These are phyloP conservation scores for Synergus laeviventris DNA, from an alignment of 2,888 invertebrate genomes.

Conservation along the genomic window DNA sequence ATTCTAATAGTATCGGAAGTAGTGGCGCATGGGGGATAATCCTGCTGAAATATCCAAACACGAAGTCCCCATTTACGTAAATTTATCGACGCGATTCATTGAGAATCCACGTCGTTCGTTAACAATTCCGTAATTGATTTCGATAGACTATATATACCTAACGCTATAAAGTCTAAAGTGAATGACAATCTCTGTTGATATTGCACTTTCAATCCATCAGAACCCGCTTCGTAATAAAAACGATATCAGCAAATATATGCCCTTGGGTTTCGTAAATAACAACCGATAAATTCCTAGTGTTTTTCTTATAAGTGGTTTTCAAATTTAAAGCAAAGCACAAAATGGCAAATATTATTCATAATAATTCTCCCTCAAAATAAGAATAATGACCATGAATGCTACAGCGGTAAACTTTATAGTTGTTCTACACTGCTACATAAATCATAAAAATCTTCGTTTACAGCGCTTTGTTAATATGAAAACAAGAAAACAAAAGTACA, in stretches of 20 bases:
- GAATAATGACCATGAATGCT: not conserved
- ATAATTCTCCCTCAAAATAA: not conserved
- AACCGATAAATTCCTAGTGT: not conserved
- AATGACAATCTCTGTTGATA: slow-evolving; percentile 28
- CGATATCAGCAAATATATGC: not conserved
- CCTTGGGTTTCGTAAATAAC: too few relatives aligned
- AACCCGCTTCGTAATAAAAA: not conserved
- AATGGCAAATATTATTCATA: not conserved
- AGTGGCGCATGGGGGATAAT: slow-evolving; percentile 19
- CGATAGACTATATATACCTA: slow-evolving; percentile 24
- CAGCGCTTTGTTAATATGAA: slow-evolving; percentile 25
- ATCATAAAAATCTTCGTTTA: not conserved
- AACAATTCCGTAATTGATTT: slow-evolving; percentile 35
- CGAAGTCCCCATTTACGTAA: slow-evolving; percentile 27
- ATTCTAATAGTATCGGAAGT: slow-evolving; percentile 30
- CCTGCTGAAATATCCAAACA: slow-evolving; percentile 39
- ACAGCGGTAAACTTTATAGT: not conserved
- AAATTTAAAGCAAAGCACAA: not conserved
- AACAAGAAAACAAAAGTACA: not conserved
- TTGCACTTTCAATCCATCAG: slow-evolving; percentile 17
- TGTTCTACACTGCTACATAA: not conserved
- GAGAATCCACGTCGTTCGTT: slow-evolving; percentile 19
- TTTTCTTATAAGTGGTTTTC: not conserved
- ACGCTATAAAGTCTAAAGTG: slow-evolving; percentile 7
- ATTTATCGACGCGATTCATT: slow-evolving; percentile 33